Evolutionary conservation across 2,113 vertebrate genomes (phyloP), one percentile per base, ranked within the genome.

Genomic region (Bubo scandiacus): DNA sequence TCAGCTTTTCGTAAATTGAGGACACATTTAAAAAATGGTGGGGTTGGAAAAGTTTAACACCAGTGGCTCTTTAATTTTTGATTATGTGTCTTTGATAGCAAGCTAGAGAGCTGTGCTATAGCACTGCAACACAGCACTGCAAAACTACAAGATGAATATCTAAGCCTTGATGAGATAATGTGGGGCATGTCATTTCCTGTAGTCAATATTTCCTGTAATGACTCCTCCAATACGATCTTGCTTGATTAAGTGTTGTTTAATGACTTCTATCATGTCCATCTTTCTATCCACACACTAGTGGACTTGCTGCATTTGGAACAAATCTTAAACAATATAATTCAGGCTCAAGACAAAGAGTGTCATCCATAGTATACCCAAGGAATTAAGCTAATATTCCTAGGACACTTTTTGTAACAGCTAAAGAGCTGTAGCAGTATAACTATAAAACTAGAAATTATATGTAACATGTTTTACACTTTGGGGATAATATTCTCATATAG

Each of bases 191-290:
- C 5, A 73, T 91, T 94, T 97, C 77, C 92, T 94, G 66, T 34
- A 89, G 92, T 89, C 91, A 91, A 5, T 97, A 96, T 95, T 94
- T 96, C 88, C 85, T 94, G 73, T 61, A 96, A 93, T 79, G 67
- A 88, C 93, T 92, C 73, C 55, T 52, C 67, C 34, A 91, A 89
- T 92, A 66, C 20, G 42, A 79, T 89, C 71, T 72, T 58, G n/a
- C 62, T 73, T 21, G 72, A 81, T 32, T 81, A 95, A 66, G 25
- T 79, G 78, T 74, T 91, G 36, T 72, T 77, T 94, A 81, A 96
- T 18, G 8, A 36, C 81, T 52, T 92, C 29, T 89, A 23, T 81
- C 36, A 58, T 36, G 79, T 94, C 89, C 75, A 45, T 78, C 42
- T 65, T 75, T 91, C 88, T 95, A 27, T 74, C 81, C 6, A 83